Conservation (phyloP, 2,113 vertebrate genomes). For the Dermatemys mawii region DNA sequence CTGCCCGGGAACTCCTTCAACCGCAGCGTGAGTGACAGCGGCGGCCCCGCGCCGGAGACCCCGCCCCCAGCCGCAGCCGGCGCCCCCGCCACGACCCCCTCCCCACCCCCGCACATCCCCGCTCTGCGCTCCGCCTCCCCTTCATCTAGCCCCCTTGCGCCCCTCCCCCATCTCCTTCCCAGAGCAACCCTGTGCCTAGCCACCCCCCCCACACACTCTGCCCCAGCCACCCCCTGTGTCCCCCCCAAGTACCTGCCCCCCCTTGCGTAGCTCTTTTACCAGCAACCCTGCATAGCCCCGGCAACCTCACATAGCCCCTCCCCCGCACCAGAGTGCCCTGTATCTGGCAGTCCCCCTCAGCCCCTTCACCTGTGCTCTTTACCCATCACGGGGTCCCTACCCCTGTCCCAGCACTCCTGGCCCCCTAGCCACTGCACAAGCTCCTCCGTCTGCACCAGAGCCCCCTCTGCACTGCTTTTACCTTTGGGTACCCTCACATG, state of each 20-base stretch:
- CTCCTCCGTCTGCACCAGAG: not conserved
- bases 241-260: too few relatives aligned
- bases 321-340: not conserved
- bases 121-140: too few relatives aligned
- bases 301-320: too few relatives aligned
- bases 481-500: not conserved
- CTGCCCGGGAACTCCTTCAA: conserved; percentile 79
- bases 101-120: too few relatives aligned
- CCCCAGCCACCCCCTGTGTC: not conserved
- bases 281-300: not conserved
- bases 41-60: not conserved
- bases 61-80: too few relatives aligned
- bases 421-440: not conserved
- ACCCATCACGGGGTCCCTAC: not conserved
- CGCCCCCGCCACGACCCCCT: too few relatives aligned
- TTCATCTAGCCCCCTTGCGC: too few relatives aligned
- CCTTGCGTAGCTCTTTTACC: not conserved
- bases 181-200: too few relatives aligned
- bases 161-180: too few relatives aligned
- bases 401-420: not conserved
- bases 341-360: not conserved
- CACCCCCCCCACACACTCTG: too few relatives aligned
- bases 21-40: conserved; percentile 82
- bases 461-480: not conserved
- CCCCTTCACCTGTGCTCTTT: too few relatives aligned